Evolutionary conservation across 2,888 invertebrate species (phyloP).

Genomic region (Drosophila atripex): DNA sequence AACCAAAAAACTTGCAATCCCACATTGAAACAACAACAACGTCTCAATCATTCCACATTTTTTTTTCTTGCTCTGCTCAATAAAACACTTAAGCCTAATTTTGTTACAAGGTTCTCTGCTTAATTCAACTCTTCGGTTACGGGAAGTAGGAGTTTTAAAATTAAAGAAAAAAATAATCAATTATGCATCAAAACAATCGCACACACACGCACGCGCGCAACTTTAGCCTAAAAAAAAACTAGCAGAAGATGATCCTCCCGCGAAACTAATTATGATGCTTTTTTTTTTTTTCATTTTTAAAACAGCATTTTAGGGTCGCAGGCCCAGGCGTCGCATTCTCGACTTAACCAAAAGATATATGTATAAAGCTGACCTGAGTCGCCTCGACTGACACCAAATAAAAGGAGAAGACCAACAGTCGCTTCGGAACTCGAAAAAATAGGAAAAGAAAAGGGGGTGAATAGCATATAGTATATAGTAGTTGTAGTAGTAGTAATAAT

Average conservation of each 20-base stretch:
- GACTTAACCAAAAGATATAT: conserved; percentile 10
- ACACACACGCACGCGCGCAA: conserved; percentile 37
- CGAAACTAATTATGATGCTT: conserved; percentile 1
- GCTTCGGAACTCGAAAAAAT: conserved; percentile 7
- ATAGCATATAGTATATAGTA: conserved; percentile 1
- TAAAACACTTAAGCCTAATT: conserved; percentile 71
- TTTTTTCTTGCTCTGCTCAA: conserved; percentile 58
- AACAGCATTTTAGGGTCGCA: neutral
- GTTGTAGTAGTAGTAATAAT: neutral
- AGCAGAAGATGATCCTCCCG: conserved; percentile 10
- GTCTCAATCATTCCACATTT: conserved; percentile 51
- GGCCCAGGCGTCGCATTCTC: neutral
- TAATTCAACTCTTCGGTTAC: conserved; percentile 40
- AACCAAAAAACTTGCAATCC: neutral
- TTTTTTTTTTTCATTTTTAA: conserved; percentile 4
- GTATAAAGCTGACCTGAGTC: conserved; percentile 19
- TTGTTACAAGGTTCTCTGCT: conserved; percentile 58
- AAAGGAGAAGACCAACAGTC: neutral
- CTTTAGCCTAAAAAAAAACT: conserved; percentile 23
- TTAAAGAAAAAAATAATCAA: conserved; percentile 31
- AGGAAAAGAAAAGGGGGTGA: neutral
- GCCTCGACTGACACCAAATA: conserved; percentile 23
- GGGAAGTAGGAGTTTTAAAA: conserved; percentile 23
- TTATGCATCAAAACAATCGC: conserved; percentile 46
- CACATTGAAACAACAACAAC: conserved; percentile 11